A percentile compares a stretch with the other conserved stretches of the same genome.
phyloP scores from a whole-genome alignment of 2,797 vertebrate genomes.

The Fratercula arctica region DNA sequence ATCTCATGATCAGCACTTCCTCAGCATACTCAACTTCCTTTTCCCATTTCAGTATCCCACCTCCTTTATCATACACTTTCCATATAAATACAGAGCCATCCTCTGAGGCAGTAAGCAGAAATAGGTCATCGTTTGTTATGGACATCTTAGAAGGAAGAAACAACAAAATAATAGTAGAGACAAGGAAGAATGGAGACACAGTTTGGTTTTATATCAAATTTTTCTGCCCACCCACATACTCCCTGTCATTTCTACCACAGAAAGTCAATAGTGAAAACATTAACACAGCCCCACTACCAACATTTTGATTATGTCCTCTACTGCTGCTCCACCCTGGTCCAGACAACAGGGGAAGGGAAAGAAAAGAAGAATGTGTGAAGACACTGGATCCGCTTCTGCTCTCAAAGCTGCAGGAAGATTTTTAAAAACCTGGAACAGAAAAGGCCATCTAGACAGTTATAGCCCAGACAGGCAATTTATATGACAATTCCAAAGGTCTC shows the following conservation, averaged over 20 bases:
- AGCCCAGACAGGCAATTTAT: not conserved
- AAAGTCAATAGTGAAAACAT: not conserved
- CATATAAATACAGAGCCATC: slow-evolving; percentile 90
- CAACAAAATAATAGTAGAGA: not conserved
- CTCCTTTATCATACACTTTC: slow-evolving; percentile 88
- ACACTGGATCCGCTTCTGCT: not conserved
- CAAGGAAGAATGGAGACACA: not conserved
- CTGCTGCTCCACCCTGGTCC: not conserved
- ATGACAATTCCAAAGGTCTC: not conserved
- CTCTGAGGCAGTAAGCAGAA: slow-evolving; percentile 86
- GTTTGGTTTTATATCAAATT: not conserved
- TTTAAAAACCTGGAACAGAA: not conserved
- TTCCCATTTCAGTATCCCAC: slow-evolving; percentile 78
- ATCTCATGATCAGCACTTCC: slow-evolving; percentile 91
- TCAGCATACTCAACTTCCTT: slow-evolving; percentile 85
- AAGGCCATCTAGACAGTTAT: not conserved
- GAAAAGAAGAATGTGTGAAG: not conserved
- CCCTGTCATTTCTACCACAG: not conserved
- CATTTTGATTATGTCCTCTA: not conserved
- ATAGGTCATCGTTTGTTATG: slow-evolving; percentile 88
- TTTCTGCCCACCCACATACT: not conserved
- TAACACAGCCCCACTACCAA: not conserved
- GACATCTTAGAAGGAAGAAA: slow-evolving; percentile 79
- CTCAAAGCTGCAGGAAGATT: not conserved
- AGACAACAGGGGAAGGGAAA: not conserved